These are phyloP conservation scores for Cybosia mesomella DNA, from an alignment of 2,888 invertebrate species.

Conservation along the genomic window DNA sequence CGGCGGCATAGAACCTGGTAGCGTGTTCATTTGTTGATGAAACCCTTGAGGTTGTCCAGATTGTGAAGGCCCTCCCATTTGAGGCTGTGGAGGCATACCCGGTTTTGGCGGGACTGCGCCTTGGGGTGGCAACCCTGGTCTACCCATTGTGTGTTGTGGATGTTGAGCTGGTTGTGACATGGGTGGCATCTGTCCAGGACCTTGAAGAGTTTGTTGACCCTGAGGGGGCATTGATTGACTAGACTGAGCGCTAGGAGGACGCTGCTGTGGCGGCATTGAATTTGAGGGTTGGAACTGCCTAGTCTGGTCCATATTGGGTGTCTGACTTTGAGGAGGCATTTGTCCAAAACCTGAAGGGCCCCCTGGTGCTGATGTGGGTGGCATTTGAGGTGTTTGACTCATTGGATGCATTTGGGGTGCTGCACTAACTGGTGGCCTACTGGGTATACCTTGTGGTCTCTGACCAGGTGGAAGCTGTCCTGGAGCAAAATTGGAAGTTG, in stretches of 20 bases:
- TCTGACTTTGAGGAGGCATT: slow-evolving; percentile 53
- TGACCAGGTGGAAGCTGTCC: slow-evolving; percentile 58
- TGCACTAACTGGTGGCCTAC: slow-evolving; percentile 60
- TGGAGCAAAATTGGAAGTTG: slow-evolving; percentile 63
- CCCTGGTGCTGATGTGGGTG: slow-evolving; percentile 62
- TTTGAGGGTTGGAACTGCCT: slow-evolving; percentile 50
- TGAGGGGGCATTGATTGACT: slow-evolving; percentile 50
- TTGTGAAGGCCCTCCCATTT: slow-evolving; percentile 40
- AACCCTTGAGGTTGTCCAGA: slow-evolving; percentile 22
- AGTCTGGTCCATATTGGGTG: slow-evolving; percentile 40
- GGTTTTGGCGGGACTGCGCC: slow-evolving; percentile 40
- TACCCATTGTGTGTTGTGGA: slow-evolving; percentile 45
- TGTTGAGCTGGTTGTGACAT: slow-evolving; percentile 56
- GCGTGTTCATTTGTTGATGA: slow-evolving; percentile 34
- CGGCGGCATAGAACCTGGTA: slow-evolving; percentile 39
- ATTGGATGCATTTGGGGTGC: slow-evolving; percentile 57
- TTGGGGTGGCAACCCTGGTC: slow-evolving; percentile 61
- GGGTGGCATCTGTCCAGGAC: slow-evolving; percentile 56
- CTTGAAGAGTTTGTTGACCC: slow-evolving; percentile 48
- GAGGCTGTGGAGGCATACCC: slow-evolving; percentile 51
- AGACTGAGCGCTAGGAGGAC: slow-evolving; percentile 61
- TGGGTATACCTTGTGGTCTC: slow-evolving; percentile 51
- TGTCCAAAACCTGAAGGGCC: slow-evolving; percentile 57
- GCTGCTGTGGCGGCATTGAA: slow-evolving; percentile 47
- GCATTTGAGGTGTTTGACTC: slow-evolving; percentile 61